Conservation (phyloP, 2,888 invertebrate species). For the Heliconius sara region DNA sequence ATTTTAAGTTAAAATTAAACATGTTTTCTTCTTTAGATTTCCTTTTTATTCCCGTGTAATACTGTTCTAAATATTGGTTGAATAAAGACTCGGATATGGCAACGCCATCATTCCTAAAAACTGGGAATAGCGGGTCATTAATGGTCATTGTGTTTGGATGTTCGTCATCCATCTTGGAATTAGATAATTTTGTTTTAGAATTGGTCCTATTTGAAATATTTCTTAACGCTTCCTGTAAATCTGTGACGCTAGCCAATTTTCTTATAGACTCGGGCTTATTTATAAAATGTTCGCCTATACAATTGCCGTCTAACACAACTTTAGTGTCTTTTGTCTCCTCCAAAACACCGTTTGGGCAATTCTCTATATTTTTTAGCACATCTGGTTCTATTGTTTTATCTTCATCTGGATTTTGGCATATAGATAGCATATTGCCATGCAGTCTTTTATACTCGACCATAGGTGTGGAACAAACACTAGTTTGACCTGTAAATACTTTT, state of each 20-base stretch:
- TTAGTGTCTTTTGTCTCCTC: conserved; percentile 71
- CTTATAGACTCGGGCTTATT: conserved; percentile 77
- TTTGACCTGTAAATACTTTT: conserved; percentile 86
- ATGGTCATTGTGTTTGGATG: conserved; percentile 86
- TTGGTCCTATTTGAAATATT: conserved; percentile 83
- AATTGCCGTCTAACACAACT: conserved; percentile 70
- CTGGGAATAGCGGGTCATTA: conserved; percentile 90
- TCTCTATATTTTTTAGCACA: conserved; percentile 71
- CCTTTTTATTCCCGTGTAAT: conserved; percentile 83
- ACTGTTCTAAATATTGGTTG: conserved; percentile 87
- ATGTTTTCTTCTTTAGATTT: conserved; percentile 77
- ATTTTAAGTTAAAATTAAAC: conserved; percentile 71
- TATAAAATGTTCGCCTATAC: conserved; percentile 79
- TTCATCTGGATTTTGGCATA: conserved; percentile 86
- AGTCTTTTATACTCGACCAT: conserved; percentile 90
- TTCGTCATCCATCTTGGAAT: conserved; percentile 64
- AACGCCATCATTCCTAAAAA: conserved; percentile 89
- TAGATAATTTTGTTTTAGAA: conserved; percentile 80
- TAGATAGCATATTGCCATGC: conserved; percentile 89
- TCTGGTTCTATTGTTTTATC: conserved; percentile 77
- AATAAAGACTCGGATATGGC: conserved; percentile 89
- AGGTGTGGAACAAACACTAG: conserved; percentile 91
- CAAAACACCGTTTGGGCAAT: conserved; percentile 56
- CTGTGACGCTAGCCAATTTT: conserved; percentile 84
- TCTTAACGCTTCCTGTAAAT: conserved; percentile 85